phyloP scores from a whole-genome alignment of 2,888 invertebrate genomes.

The Cancer borealis region DNA sequence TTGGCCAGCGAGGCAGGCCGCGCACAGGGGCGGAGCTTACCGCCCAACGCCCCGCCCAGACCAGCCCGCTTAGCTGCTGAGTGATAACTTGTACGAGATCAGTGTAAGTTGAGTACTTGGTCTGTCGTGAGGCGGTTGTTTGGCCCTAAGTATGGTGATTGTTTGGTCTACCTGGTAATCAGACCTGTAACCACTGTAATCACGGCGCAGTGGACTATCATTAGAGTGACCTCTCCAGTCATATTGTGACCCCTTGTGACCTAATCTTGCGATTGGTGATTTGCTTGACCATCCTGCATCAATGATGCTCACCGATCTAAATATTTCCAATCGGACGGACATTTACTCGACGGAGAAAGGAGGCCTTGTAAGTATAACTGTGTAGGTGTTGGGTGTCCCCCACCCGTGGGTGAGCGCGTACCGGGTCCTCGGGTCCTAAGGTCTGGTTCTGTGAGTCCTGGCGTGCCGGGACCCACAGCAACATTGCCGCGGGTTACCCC shows the following conservation, averaged over 20 bases:
- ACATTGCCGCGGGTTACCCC: slow-evolving; percentile 66
- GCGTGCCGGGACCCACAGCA: slow-evolving; percentile 62
- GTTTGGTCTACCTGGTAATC: slow-evolving; percentile 77
- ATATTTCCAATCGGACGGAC: slow-evolving; percentile 76
- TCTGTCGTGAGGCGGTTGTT: slow-evolving; percentile 77
- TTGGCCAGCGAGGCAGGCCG: slow-evolving; percentile 58
- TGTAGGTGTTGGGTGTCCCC: slow-evolving; percentile 70
- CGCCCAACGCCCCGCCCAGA: slow-evolving; percentile 68
- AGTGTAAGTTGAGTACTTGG: slow-evolving; percentile 77
- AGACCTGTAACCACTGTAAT: slow-evolving; percentile 77
- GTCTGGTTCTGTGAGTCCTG: slow-evolving; percentile 55
- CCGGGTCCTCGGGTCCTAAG: slow-evolving; percentile 39
- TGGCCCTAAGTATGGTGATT: slow-evolving; percentile 77
- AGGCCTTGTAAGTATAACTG: slow-evolving; percentile 76
- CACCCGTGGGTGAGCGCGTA: slow-evolving; percentile 57
- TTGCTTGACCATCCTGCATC: slow-evolving; percentile 75
- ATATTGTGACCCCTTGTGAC: slow-evolving; percentile 77
- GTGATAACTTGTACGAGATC: slow-evolving; percentile 77
- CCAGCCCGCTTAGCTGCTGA: slow-evolving; percentile 73
- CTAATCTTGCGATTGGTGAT: slow-evolving; percentile 76
- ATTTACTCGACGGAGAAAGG: slow-evolving; percentile 76
- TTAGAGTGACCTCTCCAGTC: slow-evolving; percentile 77
- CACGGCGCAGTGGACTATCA: slow-evolving; percentile 76
- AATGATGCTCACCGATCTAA: slow-evolving; percentile 77
- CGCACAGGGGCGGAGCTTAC: slow-evolving; percentile 69